Evolutionary conservation across 2,797 vertebrate genomes (phyloP).

Genomic region (Sphenodon punctatus): DNA sequence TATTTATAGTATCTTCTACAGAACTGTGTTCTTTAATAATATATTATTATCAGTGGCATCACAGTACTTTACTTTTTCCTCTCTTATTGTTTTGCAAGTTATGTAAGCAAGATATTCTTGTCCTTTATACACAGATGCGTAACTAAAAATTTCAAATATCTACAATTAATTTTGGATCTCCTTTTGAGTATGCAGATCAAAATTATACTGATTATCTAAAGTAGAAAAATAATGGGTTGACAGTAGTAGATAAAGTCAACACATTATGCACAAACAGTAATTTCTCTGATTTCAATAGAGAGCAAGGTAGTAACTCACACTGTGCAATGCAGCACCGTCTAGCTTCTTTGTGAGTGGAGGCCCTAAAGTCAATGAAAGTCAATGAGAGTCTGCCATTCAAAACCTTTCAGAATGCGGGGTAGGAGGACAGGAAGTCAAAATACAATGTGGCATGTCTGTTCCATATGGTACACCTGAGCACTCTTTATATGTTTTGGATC

Average conservation of each 20-base stretch:
- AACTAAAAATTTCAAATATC: background rate
- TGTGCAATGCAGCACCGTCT: too few species aligned
- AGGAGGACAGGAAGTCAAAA: too few species aligned
- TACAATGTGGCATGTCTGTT: too few species aligned
- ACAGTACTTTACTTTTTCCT: background rate
- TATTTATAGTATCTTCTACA: background rate
- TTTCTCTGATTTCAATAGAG: too few species aligned
- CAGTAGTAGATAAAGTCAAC: background rate
- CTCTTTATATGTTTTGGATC: too few species aligned
- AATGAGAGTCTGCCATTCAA: too few species aligned
- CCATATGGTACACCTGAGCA: too few species aligned
- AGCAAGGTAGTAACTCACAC: too few species aligned
- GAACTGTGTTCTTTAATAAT: background rate
- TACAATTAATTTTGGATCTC: background rate
- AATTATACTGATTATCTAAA: background rate
- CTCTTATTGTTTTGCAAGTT: background rate
- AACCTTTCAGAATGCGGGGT: too few species aligned
- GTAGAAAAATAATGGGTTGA: background rate
- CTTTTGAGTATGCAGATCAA: background rate
- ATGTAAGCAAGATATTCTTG: background rate
- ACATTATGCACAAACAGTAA: too few species aligned
- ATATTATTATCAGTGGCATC: background rate
- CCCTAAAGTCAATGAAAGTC: too few species aligned
- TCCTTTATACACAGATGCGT: background rate
- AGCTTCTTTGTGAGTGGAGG: too few species aligned